phyloP scores from a whole-genome alignment of 2,113 vertebrate genomes.

The Boleophthalmus pectinirostris region DNA sequence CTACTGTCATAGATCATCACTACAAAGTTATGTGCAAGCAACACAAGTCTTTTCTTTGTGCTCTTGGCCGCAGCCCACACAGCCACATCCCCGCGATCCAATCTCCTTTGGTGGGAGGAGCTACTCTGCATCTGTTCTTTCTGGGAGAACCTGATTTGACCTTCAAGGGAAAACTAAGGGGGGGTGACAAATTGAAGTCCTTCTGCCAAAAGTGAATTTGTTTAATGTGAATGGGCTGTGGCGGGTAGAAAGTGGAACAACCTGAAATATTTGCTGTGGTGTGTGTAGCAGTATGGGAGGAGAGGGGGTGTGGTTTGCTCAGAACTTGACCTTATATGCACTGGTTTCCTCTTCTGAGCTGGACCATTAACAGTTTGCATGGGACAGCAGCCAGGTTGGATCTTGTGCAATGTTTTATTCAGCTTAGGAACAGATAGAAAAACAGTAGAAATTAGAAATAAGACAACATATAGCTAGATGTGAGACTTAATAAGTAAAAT shows the following conservation, averaged over 20 bases:
- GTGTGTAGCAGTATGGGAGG: neutral
- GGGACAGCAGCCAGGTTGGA: neutral
- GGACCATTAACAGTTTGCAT: neutral
- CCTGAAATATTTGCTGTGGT: neutral
- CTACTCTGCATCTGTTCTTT: neutral
- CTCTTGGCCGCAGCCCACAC: neutral
- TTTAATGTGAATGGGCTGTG: slow-evolving; percentile 1
- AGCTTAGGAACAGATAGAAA: neutral
- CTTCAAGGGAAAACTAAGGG: neutral
- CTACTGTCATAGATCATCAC: neutral
- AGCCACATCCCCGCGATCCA: neutral
- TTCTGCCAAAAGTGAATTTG: neutral
- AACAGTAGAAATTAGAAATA: neutral
- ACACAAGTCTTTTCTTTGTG: slow-evolving; percentile 2
- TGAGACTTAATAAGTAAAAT: too few relatives aligned
- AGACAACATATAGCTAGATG: neutral
- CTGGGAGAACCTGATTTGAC: slow-evolving; percentile 5
- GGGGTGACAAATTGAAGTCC: neutral
- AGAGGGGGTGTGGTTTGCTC: neutral
- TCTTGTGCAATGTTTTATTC: neutral
- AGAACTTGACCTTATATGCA: slow-evolving; percentile 9
- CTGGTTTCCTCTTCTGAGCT: neutral
- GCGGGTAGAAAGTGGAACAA: neutral
- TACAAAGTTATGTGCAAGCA: neutral
- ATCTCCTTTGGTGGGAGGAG: neutral